Conservation (phyloP, 1,140 invertebrate genomes). For the Drosophila mayri region DNA sequence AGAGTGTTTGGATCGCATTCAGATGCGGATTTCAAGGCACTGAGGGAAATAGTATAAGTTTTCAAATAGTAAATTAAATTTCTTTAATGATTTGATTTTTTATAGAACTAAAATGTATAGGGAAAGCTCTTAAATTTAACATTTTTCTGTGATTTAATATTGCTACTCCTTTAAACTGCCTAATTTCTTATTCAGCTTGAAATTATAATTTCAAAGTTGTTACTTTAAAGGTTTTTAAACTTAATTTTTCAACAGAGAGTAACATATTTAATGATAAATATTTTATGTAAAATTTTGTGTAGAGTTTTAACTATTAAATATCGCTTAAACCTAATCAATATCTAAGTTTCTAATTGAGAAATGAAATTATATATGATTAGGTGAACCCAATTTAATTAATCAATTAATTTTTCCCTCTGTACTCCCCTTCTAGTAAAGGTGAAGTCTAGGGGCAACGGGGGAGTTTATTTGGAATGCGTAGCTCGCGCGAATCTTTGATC, state of each 20-base stretch:
- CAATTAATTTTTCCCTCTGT: slow-evolving; percentile 5
- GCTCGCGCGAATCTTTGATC: slow-evolving; percentile 67
- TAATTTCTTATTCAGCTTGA: neutral
- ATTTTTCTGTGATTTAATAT: neutral
- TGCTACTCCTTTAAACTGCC: neutral
- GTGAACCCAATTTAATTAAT: too few relatives aligned
- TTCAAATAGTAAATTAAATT: neutral
- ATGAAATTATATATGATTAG: neutral
- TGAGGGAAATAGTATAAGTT: neutral
- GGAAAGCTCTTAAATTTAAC: neutral
- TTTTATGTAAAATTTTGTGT: neutral
- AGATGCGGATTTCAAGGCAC: slow-evolving; percentile 39
- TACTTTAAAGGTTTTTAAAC: neutral
- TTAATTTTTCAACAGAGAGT: neutral
- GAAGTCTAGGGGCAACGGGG: neutral
- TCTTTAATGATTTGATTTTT: neutral
- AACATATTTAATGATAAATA: neutral
- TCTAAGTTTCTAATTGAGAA: neutral
- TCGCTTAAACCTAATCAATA: neutral
- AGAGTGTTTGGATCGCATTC: slow-evolving; percentile 53
- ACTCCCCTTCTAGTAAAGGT: slow-evolving; percentile 1
- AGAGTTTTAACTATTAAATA: neutral
- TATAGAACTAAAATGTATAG: neutral
- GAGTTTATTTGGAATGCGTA: slow-evolving; percentile 46
- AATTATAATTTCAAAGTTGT: neutral